Conservation (phyloP, 2,797 vertebrate species). For the Muscicapa striata region DNA sequence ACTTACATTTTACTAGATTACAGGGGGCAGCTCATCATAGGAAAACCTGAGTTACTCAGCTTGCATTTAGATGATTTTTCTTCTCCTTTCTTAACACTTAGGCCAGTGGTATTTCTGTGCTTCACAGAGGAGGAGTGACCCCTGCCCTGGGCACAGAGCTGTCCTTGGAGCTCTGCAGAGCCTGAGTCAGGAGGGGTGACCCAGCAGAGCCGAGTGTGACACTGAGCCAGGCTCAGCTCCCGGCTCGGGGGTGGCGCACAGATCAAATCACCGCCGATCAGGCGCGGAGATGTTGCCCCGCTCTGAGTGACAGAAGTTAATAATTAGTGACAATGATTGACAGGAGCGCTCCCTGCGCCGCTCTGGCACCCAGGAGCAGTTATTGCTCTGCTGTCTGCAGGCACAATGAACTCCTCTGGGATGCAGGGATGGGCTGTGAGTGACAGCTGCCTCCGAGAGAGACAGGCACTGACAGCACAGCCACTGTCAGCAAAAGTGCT, state of each 20-base stretch:
- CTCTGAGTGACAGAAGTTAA: conserved; percentile 99
- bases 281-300: conserved; percentile 83
- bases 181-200: conserved; percentile 82
- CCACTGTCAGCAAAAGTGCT: conserved; percentile 76
- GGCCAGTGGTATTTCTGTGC: neutral
- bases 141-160: no score
- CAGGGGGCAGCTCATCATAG: neutral
- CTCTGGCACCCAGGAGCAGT: conserved; percentile 91
- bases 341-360: conserved; percentile 94
- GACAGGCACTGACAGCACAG: conserved; percentile 81
- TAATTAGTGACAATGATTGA: conserved; percentile 99
- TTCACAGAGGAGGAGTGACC: neutral
- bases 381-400: conserved; percentile 90
- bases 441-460: conserved; percentile 99
- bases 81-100: neutral
- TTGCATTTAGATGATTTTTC: neutral
- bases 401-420: conserved; percentile 96
- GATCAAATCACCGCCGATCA: conserved; percentile 88
- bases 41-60: neutral
- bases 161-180: no score
- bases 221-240: conserved; percentile 86
- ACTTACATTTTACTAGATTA: conserved; percentile 49
- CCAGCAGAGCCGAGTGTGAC: conserved; percentile 79
- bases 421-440: conserved; percentile 88
- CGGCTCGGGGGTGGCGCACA: conserved; percentile 9